Evolutionary conservation across 2,797 vertebrate species (phyloP), one percentile per base, ranked within the genome.

Genomic region (Phalanger gymnotis): DNA sequence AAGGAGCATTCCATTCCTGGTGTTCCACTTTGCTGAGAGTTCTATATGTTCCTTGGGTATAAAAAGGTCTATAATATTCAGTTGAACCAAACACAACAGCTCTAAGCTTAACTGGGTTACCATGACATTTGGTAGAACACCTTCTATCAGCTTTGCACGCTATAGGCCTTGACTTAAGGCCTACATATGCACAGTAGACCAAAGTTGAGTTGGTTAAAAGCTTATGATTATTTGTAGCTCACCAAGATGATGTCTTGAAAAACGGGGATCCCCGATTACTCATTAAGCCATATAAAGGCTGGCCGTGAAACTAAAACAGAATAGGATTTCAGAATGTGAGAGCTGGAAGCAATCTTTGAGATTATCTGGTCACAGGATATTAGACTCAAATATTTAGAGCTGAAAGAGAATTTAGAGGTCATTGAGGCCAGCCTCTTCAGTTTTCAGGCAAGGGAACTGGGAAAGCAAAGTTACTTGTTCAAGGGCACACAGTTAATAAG

Each of bases 391-490:
- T 81, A 81, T 81, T 47, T 81, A 94, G 93, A 95, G n/a, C n/a
- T 51, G 25, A 47, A 92, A 90, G 4, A 27, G 6, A 94, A 81
- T 27, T 90, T 81, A 92, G 47, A 87, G 5, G 52, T 16, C 3
- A 7, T 3, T 56, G 91, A 9, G 2, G 55, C n/a, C 52, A 58
- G 92, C 34, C 31, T 27, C 30, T 31, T 66, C 22, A 34, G n/a
- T 95, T 92, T 52, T 58, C 34, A 51, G 7, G 28, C 31, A 90
- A 93, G 40, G n/a, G 34, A 97, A 27, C 5, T 73, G 34, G 92
- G 31, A 81, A 66, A 40, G 91, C 10, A 91, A 28, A 73, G 27
- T 28, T 27, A 28, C 51, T 94, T 31, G 51, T 53, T 30, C 40
- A 90, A 0, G 30, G 16, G 28, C 10, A 91, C 47, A 58, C 9